These are phyloP conservation scores for Ammodytes dubius DNA, from an alignment of 2,113 vertebrate genomes.

Conservation along the genomic window DNA sequence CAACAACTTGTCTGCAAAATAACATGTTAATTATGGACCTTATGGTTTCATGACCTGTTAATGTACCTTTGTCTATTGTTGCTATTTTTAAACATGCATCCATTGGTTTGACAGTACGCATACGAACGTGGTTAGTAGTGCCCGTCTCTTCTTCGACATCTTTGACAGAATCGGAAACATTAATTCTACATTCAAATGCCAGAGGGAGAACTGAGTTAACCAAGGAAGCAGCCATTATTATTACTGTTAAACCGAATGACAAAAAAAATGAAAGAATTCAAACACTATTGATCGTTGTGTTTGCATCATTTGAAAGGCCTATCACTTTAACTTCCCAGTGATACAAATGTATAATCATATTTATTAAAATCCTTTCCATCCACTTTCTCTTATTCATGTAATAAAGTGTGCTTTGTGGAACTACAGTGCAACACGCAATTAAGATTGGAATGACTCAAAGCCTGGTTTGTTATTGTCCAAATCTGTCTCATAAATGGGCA, in stretches of 20 bases:
- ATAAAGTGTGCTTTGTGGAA: background rate
- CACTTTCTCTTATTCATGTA: background rate
- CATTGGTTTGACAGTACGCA: constrained; percentile 3
- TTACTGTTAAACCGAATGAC: background rate
- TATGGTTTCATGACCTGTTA: background rate
- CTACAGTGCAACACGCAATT: background rate
- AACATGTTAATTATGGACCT: background rate
- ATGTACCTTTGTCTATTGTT: background rate
- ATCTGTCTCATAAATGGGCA: no score
- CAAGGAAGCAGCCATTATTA: background rate
- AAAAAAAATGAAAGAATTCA: background rate
- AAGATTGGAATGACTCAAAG: background rate
- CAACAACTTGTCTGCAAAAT: background rate
- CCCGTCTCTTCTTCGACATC: background rate
- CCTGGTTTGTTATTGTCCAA: background rate
- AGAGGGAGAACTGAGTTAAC: background rate
- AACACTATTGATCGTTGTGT: background rate
- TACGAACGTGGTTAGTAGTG: background rate
- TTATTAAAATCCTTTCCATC: background rate
- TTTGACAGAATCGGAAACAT: background rate
- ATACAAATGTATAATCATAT: background rate
- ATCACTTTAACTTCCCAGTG: background rate
- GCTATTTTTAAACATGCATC: background rate
- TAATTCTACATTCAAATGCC: background rate
- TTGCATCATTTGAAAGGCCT: background rate